A percentile compares a stretch with the other conserved stretches of the same genome.
Conservation (phyloP, 2,797 vertebrate species). For the Phrynocephalus forsythii region DNA sequence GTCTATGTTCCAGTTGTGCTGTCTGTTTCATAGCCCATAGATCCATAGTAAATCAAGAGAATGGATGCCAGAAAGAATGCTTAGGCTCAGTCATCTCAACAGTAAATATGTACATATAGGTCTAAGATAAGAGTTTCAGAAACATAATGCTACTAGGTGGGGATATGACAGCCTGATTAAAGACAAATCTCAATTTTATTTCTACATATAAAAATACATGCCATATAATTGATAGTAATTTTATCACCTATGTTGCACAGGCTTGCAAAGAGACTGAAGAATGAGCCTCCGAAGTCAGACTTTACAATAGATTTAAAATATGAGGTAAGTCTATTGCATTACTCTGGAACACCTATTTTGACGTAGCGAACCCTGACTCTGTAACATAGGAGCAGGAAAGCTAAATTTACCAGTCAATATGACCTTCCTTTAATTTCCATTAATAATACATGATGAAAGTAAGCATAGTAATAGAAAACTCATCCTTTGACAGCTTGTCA, state of each 20-base stretch:
- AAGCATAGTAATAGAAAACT: neutral
- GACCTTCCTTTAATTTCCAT: neutral
- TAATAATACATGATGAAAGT: neutral
- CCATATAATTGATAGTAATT: slow-evolving; percentile 7
- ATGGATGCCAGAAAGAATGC: neutral
- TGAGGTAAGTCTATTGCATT: slow-evolving; percentile 84
- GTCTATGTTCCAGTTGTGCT: neutral
- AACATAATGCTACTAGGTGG: neutral
- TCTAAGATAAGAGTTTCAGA: neutral
- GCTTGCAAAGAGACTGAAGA: slow-evolving; percentile 87
- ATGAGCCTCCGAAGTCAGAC: slow-evolving; percentile 92
- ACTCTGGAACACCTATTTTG: slow-evolving; percentile 1
- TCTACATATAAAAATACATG: neutral
- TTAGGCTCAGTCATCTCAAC: neutral
- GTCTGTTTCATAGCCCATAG: neutral
- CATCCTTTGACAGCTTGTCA: neutral
- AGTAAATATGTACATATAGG: neutral
- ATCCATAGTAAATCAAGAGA: neutral
- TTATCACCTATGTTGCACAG: slow-evolving; percentile 77
- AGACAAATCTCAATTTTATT: neutral
- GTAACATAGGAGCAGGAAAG: neutral
- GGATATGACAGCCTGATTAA: neutral
- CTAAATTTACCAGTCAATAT: neutral
- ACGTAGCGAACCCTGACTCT: neutral
- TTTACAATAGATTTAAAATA: slow-evolving; percentile 98